Evolutionary conservation across 1,140 invertebrate species (phyloP).

Genomic region (Amyelois transitella): DNA sequence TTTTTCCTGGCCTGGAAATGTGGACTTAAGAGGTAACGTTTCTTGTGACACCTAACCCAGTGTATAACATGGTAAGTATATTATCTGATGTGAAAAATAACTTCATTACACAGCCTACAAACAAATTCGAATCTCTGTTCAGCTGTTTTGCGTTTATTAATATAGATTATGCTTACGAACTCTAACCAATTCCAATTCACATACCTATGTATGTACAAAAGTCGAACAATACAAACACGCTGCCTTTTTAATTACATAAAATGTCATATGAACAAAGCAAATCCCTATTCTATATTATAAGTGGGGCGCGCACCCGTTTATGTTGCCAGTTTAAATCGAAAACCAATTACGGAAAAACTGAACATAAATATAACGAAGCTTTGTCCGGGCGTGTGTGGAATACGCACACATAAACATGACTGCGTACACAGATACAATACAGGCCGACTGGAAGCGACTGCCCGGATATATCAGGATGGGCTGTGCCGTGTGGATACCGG

Average conservation of each 20-base stretch:
- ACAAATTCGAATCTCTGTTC: too few species aligned
- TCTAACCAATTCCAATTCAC: too few species aligned
- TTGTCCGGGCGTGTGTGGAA: neutral
- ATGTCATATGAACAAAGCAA: neutral
- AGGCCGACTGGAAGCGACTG: conserved; percentile 8
- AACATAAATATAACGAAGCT: conserved; percentile 11
- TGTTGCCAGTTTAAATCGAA: conserved; percentile 17
- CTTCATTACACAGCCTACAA: too few species aligned
- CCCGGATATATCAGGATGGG: conserved; percentile 6
- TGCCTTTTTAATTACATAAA: neutral
- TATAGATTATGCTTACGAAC: too few species aligned
- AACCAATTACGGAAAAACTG: conserved; percentile 22
- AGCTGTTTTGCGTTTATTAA: too few species aligned
- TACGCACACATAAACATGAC: neutral
- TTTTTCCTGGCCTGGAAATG: too few species aligned
- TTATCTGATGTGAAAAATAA: too few species aligned
- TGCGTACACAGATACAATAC: conserved; percentile 2
- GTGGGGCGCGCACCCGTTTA: neutral
- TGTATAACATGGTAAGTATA: too few species aligned
- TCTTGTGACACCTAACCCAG: too few species aligned
- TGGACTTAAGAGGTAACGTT: too few species aligned
- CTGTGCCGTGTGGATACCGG: too few species aligned
- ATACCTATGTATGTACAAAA: too few species aligned
- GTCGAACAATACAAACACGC: neutral
- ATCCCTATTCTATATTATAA: conserved; percentile 4